These are phyloP conservation scores for Drosophila athabasca DNA, from an alignment of 1,140 invertebrate genomes.

Conservation along the genomic window DNA sequence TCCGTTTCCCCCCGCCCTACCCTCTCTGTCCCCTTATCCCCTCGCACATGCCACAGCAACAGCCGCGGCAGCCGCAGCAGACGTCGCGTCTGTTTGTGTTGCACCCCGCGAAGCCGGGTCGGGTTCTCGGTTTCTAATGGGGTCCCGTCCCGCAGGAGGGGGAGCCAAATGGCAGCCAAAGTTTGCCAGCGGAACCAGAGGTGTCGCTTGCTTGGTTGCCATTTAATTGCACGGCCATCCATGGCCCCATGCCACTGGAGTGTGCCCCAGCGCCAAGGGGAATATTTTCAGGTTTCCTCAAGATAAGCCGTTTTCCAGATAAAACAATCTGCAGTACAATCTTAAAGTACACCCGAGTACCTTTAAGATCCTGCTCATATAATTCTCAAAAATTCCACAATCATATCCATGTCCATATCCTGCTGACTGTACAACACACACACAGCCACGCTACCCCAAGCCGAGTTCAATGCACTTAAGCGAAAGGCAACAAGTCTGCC, in stretches of 20 bases:
- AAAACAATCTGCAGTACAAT: too few relatives aligned
- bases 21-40: too few relatives aligned
- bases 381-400: neutral
- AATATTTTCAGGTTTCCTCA: neutral
- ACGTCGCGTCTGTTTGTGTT: conserved; percentile 57
- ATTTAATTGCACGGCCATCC: conserved; percentile 50
- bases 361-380: too few relatives aligned
- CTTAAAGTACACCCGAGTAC: too few relatives aligned
- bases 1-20: conserved; percentile 29
- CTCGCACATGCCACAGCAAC: neutral
- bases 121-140: conserved; percentile 45
- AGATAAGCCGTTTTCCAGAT: conserved; percentile 4
- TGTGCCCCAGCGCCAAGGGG: conserved; percentile 11
- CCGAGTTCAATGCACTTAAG: conserved; percentile 40
- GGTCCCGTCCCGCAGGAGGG: conserved; percentile 2
- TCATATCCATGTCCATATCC: neutral
- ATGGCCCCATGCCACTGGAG: neutral
- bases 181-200: conserved; percentile 42
- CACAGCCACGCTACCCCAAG: conserved; percentile 39
- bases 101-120: conserved; percentile 58
- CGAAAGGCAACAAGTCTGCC: conserved; percentile 53
- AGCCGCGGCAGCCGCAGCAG: conserved; percentile 42
- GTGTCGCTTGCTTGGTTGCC: conserved; percentile 54
- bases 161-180: conserved; percentile 2
- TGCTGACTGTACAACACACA: conserved; percentile 34